These are phyloP conservation scores for Rotaria macrura DNA, from an alignment of 2,888 invertebrate species.

Conservation along the genomic window DNA sequence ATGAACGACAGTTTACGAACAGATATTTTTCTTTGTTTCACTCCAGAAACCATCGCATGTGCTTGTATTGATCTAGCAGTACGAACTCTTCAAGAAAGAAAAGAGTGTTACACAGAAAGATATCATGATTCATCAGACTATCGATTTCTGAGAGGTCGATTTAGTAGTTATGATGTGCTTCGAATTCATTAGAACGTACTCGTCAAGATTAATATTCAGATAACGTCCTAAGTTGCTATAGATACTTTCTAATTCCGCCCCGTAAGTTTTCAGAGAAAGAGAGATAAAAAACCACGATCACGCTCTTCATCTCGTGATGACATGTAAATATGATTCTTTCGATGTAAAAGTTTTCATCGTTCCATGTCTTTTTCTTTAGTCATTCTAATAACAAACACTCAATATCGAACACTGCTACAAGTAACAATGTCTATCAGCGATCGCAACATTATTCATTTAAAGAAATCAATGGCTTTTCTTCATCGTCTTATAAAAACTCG, in stretches of 20 bases:
- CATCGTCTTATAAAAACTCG: neutral
- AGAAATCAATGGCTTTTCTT: neutral
- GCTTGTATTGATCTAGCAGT: constrained; percentile 96
- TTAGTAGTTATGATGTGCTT: too few species aligned
- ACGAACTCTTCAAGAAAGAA: constrained; percentile 51
- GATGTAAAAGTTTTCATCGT: neutral
- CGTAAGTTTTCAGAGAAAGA: neutral
- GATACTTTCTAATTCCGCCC: too few species aligned
- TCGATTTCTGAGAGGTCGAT: too few species aligned
- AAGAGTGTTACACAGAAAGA: too few species aligned
- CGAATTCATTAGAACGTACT: too few species aligned
- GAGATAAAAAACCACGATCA: constrained; percentile 11
- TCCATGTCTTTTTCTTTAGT: neutral
- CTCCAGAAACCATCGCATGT: constrained; percentile 93
- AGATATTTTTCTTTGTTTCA: constrained; percentile 85
- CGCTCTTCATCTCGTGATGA: neutral
- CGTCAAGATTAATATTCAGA: too few species aligned
- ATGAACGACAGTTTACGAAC: constrained; percentile 97
- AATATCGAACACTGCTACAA: neutral
- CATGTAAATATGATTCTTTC: neutral
- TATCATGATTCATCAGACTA: too few species aligned
- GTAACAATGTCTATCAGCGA: neutral
- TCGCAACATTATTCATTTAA: neutral
- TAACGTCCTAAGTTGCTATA: too few species aligned
- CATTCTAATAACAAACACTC: neutral